Evolutionary conservation across 1,140 invertebrate genomes (phyloP).

Genomic region (Theocolax elegans): DNA sequence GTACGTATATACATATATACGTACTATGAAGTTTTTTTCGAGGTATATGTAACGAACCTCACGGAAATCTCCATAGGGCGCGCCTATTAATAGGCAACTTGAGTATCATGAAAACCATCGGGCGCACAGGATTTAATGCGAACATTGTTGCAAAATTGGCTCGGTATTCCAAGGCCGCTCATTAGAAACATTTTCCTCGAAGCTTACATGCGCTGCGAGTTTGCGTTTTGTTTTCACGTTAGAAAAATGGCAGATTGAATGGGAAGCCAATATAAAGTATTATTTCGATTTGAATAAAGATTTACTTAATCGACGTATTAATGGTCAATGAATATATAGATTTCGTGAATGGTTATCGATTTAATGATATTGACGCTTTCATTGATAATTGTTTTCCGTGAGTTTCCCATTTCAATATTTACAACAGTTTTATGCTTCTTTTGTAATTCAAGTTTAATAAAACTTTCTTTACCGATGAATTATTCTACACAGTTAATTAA

Average conservation of each 20-base stretch:
- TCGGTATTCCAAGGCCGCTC: conserved; percentile 36
- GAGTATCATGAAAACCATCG: not conserved
- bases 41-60: too few relatives aligned
- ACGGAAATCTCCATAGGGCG: not conserved
- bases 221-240: conserved; percentile 17
- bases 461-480: not conserved
- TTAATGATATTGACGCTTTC: not conserved
- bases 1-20: too few relatives aligned
- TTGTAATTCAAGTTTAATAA: not conserved
- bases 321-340: too few relatives aligned
- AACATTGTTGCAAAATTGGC: conserved; percentile 35
- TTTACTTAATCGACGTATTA: conserved; percentile 4
- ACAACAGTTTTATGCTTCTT: not conserved
- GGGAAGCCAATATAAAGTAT: conserved; percentile 8
- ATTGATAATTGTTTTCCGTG: not conserved
- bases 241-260: conserved; percentile 23
- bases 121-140: not conserved
- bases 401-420: not conserved
- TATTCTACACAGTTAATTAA: not conserved
- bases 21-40: too few relatives aligned
- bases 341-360: conserved; percentile 4
- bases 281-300: conserved; percentile 25
- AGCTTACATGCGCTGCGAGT: not conserved
- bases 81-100: conserved; percentile 31
- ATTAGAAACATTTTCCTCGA: conserved; percentile 26